phyloP scores from a whole-genome alignment of 2,888 invertebrate species.

The Luffia ferchaultella region DNA sequence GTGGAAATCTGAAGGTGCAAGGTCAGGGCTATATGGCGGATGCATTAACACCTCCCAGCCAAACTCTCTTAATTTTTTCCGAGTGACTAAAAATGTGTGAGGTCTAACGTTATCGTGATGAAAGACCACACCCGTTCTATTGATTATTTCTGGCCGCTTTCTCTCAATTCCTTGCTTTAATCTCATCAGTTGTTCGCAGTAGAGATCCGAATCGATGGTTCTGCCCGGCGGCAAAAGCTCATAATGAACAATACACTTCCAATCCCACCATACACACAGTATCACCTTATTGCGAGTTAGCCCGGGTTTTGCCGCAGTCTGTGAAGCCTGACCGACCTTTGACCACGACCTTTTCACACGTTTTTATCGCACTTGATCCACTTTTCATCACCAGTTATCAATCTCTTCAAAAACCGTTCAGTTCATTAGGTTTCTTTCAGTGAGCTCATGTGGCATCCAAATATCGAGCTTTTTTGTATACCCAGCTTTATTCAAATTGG shows the following conservation, averaged over 20 bases:
- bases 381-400: background rate
- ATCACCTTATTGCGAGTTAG: background rate
- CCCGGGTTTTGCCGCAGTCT: background rate
- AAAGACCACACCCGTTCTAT: constrained; percentile 5
- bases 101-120: background rate
- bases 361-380: background rate
- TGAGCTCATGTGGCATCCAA: background rate
- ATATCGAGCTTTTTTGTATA: background rate
- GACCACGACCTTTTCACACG: background rate
- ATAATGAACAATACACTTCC: constrained; percentile 16
- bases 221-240: constrained; percentile 15
- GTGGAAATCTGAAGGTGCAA: constrained; percentile 13
- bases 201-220: constrained; percentile 16
- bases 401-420: background rate
- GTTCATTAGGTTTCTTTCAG: background rate
- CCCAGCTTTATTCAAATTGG: background rate
- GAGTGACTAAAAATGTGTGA: constrained; percentile 12
- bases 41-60: constrained; percentile 10
- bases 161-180: constrained; percentile 11
- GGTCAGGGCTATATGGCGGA: constrained; percentile 11
- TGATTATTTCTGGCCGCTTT: constrained; percentile 1
- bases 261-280: constrained; percentile 1
- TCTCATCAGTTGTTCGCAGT: constrained; percentile 14
- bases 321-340: background rate
- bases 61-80: constrained; percentile 15